Conservation (phyloP, 2,888 invertebrate genomes). For the Eupithecia exiguata region DNA sequence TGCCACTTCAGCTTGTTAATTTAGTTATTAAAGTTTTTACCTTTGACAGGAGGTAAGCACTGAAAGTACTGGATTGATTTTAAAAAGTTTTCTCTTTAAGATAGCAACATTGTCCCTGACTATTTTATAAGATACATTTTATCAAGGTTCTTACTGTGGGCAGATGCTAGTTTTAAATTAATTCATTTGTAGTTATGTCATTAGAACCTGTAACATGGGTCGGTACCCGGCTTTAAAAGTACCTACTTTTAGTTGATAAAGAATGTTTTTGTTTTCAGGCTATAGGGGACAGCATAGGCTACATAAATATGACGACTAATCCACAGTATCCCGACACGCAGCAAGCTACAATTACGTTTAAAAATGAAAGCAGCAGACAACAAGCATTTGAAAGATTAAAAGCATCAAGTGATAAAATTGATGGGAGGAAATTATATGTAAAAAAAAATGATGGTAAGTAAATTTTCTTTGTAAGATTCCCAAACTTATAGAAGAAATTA, state of each 20-base stretch:
- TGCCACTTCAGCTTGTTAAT: too few relatives aligned
- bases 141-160: background rate
- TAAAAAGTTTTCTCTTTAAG: too few relatives aligned
- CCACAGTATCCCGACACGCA: background rate
- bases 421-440: conserved; percentile 26
- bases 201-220: too few relatives aligned
- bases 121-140: background rate
- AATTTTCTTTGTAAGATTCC: background rate
- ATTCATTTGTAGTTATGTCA: too few relatives aligned
- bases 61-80: background rate
- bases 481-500: background rate
- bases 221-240: too few relatives aligned
- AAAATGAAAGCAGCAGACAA: background rate
- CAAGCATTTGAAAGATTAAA: conserved; percentile 7
- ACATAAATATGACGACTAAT: background rate
- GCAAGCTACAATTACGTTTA: conserved; percentile 5
- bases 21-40: background rate
- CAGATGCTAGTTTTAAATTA: background rate
- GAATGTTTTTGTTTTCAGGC: conserved; percentile 15
- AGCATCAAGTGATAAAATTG: background rate
- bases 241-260: too few relatives aligned
- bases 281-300: conserved; percentile 8
- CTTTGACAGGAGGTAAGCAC: background rate
- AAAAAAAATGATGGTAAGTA: background rate
- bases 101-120: background rate